A percentile compares a stretch with the other conserved stretches of the same genome.
phyloP scores from a whole-genome alignment of 2,888 invertebrate species.

The Cheilosia vulpina region DNA sequence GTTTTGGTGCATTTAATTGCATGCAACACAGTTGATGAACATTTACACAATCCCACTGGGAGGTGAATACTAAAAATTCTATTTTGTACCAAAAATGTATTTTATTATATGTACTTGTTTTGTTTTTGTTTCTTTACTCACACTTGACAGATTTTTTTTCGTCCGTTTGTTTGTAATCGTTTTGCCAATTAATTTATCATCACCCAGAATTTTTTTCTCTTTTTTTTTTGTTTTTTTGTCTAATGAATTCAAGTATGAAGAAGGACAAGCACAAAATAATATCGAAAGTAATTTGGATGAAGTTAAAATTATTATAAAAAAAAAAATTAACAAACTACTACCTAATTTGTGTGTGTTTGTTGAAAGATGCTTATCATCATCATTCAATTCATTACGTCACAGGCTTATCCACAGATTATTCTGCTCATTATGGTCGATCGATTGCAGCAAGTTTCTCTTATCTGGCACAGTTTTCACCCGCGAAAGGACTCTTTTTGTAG shows the following conservation, averaged over 20 bases:
- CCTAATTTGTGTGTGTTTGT: slow-evolving; percentile 3
- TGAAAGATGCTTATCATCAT: neutral
- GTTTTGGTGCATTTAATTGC: slow-evolving; percentile 25
- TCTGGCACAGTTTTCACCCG: slow-evolving; percentile 39
- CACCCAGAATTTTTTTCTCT: neutral
- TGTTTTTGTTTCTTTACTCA: slow-evolving; percentile 15
- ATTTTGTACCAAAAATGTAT: slow-evolving; percentile 29
- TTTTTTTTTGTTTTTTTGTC: neutral
- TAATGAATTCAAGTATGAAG: too few species aligned
- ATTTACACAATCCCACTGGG: slow-evolving; percentile 20
- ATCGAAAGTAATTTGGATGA: slow-evolving; percentile 1
- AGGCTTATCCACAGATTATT: slow-evolving; percentile 37
- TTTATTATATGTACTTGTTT: slow-evolving; percentile 12
- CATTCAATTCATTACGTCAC: slow-evolving; percentile 32
- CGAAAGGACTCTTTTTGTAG: neutral
- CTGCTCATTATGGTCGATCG: neutral
- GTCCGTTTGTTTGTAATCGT: slow-evolving; percentile 15
- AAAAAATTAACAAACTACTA: neutral
- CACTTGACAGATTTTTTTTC: neutral
- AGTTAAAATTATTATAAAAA: neutral
- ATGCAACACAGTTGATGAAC: slow-evolving; percentile 11
- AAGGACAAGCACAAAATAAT: slow-evolving; percentile 8
- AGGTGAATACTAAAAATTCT: slow-evolving; percentile 30
- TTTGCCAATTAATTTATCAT: slow-evolving; percentile 40
- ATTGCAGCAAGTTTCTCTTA: slow-evolving; percentile 24